A percentile compares a stretch with the other conserved stretches of the same genome.
Conservation (phyloP, 2,888 invertebrate genomes). For the Lamellibrachia satsuma region DNA sequence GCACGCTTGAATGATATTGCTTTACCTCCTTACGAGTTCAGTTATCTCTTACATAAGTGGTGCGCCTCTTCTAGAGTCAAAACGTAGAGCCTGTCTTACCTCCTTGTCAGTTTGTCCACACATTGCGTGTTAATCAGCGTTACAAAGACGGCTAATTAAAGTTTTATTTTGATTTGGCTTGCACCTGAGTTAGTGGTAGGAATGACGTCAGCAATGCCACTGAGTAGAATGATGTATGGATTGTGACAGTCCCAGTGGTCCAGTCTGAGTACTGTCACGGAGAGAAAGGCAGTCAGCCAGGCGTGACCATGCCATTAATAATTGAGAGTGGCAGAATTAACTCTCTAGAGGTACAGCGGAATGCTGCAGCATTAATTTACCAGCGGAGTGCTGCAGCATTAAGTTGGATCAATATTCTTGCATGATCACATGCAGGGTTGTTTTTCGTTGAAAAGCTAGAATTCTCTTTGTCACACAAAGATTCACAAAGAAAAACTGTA, state of each 20-base stretch:
- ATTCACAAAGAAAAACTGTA: background rate
- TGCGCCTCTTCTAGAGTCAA: background rate
- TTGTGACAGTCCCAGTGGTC: background rate
- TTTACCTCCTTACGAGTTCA: background rate
- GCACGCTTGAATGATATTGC: background rate
- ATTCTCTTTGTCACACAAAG: background rate
- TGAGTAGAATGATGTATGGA: background rate
- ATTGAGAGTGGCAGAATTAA: background rate
- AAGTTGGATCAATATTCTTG: background rate
- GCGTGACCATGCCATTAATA: background rate
- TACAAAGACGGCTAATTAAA: background rate
- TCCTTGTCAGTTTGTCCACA: conserved; percentile 8
- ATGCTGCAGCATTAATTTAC: background rate
- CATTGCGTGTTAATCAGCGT: background rate
- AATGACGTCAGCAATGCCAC: background rate
- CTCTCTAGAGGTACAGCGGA: background rate
- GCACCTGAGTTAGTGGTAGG: background rate
- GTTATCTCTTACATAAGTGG: background rate
- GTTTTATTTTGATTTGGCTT: background rate
- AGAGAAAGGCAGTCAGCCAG: background rate
- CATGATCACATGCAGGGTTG: background rate
- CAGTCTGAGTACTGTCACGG: background rate
- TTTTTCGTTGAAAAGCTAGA: background rate
- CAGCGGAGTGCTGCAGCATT: background rate
- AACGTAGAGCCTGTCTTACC: background rate